Evolutionary conservation across 2,797 vertebrate species (phyloP), one percentile per base, ranked within the genome.

Genomic region (Corythornis leucogaster): DNA sequence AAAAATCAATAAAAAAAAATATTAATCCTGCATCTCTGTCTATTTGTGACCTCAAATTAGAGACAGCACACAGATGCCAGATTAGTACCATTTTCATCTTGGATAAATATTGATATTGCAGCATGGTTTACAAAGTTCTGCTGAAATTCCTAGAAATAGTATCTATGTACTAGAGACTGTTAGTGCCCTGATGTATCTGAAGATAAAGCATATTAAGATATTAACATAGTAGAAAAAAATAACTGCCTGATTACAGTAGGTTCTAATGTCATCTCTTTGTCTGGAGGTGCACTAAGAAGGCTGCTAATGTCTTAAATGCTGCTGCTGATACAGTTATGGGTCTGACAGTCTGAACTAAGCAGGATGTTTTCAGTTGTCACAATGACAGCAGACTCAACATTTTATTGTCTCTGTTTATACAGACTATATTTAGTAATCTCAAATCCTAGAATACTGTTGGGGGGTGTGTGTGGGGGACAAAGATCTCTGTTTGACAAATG

Each of bases 1-100:
- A 54, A 85, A 89, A 95, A 94, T 91, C 87, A 89, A 87, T 92
- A 94, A 66, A 78, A 82, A 87, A 26, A n/a, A 50, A 46, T 15
- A 48, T 40, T 40, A 63, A 30, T 40, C 54, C 25, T n/a, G 9
- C 31, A 45, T 92, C 46, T 87, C 42, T 43, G 61, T 58, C 71
- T 38, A 30, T 80, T 91, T 90, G 62, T 89, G 88, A 95, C 92
- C 73, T 80, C 31, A 6, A 45, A 92, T 61, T 91, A 61, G 62
- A 90, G 48, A 33, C 90, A 69, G 35, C n/a, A 28, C 42, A 30
- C 42, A 84, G 33, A 68, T 92, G 75, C 64, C 64, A 85, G 33
- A 77, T 51, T 46, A 64, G 90, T 51, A 88, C 54, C 21, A 12
- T 87, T 93, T 93, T 90, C 68, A 48, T 80, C 80, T 84, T 87